phyloP scores from a whole-genome alignment of 2,797 vertebrate genomes.

The Poecilia wingei region DNA sequence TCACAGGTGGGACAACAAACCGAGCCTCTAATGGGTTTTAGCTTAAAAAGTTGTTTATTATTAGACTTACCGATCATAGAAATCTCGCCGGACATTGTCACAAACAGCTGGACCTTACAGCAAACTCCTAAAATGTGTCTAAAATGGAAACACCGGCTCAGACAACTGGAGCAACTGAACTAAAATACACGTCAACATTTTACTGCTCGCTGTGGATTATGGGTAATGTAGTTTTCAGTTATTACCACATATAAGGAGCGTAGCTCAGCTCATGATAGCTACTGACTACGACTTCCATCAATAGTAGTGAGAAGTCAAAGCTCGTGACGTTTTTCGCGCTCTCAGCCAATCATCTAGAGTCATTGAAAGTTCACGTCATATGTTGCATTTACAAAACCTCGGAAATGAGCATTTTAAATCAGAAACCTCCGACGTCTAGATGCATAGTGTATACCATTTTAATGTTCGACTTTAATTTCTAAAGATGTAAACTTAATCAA shows the following conservation, averaged over 20 bases:
- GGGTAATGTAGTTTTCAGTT: conserved; percentile 73
- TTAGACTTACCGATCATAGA: conserved; percentile 81
- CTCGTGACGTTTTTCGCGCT: background rate
- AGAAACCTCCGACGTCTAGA: background rate
- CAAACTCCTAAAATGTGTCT: conserved; percentile 7
- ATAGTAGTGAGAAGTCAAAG: accelerated
- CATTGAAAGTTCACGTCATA: background rate
- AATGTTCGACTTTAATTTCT: background rate
- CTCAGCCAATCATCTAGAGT: conserved; percentile 36
- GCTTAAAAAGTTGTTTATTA: background rate
- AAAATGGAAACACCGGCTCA: background rate
- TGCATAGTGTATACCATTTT: background rate
- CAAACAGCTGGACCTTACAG: background rate
- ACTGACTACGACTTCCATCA: conserved; percentile 64
- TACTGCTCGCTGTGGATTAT: background rate
- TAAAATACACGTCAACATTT: conserved; percentile 77
- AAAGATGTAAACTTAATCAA: background rate
- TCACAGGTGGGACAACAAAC: conserved; percentile 13
- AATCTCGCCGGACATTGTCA: conserved; percentile 80
- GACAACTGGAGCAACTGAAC: conserved; percentile 6
- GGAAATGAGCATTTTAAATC: background rate
- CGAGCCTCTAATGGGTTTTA: conserved; percentile 20
- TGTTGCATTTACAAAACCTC: background rate
- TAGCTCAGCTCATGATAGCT: accelerated
- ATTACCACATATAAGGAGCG: accelerated